These are phyloP conservation scores for Lordiphosa andalusiaca DNA, from an alignment of 2,888 invertebrate genomes.

Conservation along the genomic window DNA sequence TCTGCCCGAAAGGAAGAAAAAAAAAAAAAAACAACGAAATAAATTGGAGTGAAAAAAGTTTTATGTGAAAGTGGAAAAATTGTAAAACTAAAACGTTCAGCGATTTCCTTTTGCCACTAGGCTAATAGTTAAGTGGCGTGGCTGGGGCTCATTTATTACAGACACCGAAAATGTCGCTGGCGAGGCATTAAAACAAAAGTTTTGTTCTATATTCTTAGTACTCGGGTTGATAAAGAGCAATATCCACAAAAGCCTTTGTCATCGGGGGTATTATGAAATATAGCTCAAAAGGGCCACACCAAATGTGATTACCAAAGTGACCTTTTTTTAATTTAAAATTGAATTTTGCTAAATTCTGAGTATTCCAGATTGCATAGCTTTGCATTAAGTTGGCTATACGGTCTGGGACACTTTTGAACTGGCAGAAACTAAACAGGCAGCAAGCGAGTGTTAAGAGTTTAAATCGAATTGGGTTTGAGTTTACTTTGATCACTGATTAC, in stretches of 20 bases:
- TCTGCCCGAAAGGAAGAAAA: constrained; percentile 81
- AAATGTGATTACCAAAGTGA: neutral
- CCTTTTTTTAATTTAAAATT: neutral
- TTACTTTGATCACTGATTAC: constrained; percentile 38
- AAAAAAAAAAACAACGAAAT: constrained; percentile 19
- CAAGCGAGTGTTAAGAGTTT: neutral
- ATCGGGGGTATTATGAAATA: constrained; percentile 44
- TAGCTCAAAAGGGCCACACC: constrained; percentile 21
- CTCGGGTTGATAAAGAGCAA: constrained; percentile 40
- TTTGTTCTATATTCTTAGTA: constrained; percentile 41
- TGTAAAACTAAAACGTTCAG: constrained; percentile 57
- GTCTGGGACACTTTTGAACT: constrained; percentile 44
- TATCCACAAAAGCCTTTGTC: constrained; percentile 28
- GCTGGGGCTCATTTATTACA: constrained; percentile 55
- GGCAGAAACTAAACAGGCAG: neutral
- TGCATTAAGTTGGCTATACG: constrained; percentile 41
- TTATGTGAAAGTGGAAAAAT: constrained; percentile 34
- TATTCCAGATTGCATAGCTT: constrained; percentile 61
- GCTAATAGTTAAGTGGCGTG: constrained; percentile 64
- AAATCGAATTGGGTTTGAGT: constrained; percentile 6
- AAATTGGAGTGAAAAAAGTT: constrained; percentile 20
- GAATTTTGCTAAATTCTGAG: constrained; percentile 44
- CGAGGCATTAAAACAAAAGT: constrained; percentile 20
- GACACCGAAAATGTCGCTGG: constrained; percentile 41
- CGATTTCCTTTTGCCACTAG: constrained; percentile 38